Evolutionary conservation across 2,888 invertebrate species (phyloP).

Genomic region (Harpalus rufipes): DNA sequence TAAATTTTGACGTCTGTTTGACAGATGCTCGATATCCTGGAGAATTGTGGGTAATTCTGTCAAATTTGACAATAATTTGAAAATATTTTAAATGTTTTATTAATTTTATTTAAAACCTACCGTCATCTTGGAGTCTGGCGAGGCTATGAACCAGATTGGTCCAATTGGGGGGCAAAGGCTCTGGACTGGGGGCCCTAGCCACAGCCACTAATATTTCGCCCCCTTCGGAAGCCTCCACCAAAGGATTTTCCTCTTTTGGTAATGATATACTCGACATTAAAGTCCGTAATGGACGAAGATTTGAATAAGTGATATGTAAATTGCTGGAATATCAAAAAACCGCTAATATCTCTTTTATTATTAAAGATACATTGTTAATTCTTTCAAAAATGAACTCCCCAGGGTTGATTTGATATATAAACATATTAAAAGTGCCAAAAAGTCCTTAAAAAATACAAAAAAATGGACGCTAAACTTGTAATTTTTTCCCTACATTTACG

Average conservation of each 20-base stretch:
- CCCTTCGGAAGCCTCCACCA: conserved; percentile 76
- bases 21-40: conserved; percentile 87
- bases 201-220: conserved; percentile 79
- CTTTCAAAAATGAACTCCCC: too few species aligned
- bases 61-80: too few species aligned
- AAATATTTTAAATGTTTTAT: too few species aligned
- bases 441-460: too few species aligned
- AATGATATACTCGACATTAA: conserved; percentile 83
- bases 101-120: conserved; percentile 71
- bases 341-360: too few species aligned
- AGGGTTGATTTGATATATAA: too few species aligned
- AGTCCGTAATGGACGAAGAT: conserved; percentile 79
- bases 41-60: conserved; percentile 82
- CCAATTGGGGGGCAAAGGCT: conserved; percentile 78
- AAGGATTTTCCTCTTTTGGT: conserved; percentile 78
- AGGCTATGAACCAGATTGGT: conserved; percentile 74
- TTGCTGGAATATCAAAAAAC: conserved; percentile 75
- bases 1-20: conserved; percentile 84
- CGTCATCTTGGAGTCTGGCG: conserved; percentile 76
- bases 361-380: too few species aligned
- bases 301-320: conserved; percentile 80
- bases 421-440: too few species aligned
- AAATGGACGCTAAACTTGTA: too few species aligned
- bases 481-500: too few species aligned
- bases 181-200: conserved; percentile 76